Percentiles rank a stretch among this genome's conserved stretches.
Evolutionary conservation across 35 echinoderm and acorn worm species (phyloP).

Genomic region (Lytechinus pictus): DNA sequence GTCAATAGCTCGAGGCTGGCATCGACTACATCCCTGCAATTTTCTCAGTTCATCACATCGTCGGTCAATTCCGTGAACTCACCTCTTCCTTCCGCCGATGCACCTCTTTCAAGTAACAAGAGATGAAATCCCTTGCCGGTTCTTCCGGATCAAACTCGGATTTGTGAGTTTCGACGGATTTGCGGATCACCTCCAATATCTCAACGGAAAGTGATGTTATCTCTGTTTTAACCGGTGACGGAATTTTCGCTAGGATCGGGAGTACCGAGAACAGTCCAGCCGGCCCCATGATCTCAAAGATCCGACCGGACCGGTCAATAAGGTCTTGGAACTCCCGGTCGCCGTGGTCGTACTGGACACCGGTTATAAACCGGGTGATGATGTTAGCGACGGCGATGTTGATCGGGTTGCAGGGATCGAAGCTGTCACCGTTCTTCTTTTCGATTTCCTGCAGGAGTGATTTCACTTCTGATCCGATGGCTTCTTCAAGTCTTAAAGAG

Average conservation of each 20-base stretch:
- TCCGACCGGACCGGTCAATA: not conserved
- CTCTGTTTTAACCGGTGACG: not conserved
- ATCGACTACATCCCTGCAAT: too few relatives aligned
- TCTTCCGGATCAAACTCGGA: not conserved
- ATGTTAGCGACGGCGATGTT: not conserved
- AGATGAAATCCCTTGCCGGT: not conserved
- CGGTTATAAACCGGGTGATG: slow-evolving; percentile 3
- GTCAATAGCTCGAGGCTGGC: too few relatives aligned
- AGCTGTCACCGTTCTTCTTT: not conserved
- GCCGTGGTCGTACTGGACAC: not conserved
- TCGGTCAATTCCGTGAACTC: too few relatives aligned
- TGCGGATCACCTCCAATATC: not conserved
- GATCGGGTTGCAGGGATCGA: not conserved
- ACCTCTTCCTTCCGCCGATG: not conserved
- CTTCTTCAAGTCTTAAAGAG: not conserved
- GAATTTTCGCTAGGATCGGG: not conserved
- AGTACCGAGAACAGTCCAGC: not conserved
- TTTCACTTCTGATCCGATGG: not conserved
- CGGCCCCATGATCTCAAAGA: not conserved
- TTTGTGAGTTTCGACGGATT: not conserved
- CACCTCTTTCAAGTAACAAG: not conserved
- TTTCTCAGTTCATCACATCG: too few relatives aligned
- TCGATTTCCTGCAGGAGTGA: not conserved
- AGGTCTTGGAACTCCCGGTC: not conserved
- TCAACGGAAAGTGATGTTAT: not conserved